Percentiles rank a stretch among this genome's conserved stretches.
These are phyloP conservation scores for Pentalonia nigronervosa DNA, from an alignment of 1,140 invertebrate species.

Conservation along the genomic window DNA sequence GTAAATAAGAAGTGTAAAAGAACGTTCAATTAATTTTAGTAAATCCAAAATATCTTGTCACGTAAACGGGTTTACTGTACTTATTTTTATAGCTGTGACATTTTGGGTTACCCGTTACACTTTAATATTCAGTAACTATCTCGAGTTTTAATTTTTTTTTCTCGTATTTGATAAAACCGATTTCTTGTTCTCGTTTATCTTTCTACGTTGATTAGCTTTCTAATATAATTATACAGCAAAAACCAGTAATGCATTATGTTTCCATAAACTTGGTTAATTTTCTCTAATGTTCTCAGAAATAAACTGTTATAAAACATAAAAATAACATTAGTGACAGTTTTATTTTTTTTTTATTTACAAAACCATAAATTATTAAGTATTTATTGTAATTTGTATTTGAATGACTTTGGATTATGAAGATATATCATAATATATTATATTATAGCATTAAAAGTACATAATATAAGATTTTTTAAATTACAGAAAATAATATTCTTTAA, in stretches of 20 bases:
- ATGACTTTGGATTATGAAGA: neutral
- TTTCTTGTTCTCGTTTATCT: neutral
- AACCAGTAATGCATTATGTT: neutral
- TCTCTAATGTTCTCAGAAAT: neutral
- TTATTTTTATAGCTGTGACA: neutral
- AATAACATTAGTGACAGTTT: neutral
- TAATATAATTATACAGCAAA: neutral
- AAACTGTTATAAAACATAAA: neutral
- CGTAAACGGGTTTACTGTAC: neutral
- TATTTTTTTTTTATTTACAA: neutral
- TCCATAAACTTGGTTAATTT: conserved; percentile 16
- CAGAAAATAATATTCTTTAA: neutral
- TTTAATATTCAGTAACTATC: neutral
- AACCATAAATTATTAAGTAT: neutral
- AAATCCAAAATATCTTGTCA: neutral
- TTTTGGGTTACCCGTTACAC: neutral
- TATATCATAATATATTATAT: neutral
- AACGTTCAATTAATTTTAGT: neutral
- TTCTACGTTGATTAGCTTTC: conserved; percentile 9
- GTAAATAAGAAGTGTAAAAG: neutral
- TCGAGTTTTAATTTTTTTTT: neutral
- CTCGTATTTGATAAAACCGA: neutral
- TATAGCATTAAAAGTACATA: neutral
- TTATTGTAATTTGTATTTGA: neutral
- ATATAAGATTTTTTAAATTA: neutral